Evolutionary conservation across 2,113 vertebrate species (phyloP).

Genomic region (Amia ocellicauda): DNA sequence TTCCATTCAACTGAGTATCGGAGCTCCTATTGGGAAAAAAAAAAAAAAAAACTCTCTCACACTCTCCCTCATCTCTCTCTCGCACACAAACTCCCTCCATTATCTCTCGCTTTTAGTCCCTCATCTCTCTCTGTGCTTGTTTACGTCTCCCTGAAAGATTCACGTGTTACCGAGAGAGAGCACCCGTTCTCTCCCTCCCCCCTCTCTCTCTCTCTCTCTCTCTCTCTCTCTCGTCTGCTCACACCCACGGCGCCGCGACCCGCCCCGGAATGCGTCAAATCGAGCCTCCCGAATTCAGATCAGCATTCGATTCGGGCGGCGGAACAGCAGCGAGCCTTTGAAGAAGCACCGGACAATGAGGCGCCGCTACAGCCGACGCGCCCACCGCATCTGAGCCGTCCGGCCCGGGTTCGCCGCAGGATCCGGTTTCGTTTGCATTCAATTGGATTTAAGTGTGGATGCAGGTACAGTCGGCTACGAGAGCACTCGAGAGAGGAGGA

Average conservation of each 20-base stretch:
- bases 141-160: no score
- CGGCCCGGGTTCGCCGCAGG: slow-evolving; percentile 43
- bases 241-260: slow-evolving; percentile 8
- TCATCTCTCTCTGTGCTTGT: slow-evolving; percentile 22
- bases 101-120: slow-evolving; percentile 22
- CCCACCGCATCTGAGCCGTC: slow-evolving; percentile 19
- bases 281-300: not conserved
- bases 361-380: no score
- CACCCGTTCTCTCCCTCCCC: slow-evolving; percentile 22
- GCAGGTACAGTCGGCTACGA: not conserved
- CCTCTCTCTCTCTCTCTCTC: slow-evolving; percentile 13
- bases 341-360: no score
- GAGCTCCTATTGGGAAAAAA: no score
- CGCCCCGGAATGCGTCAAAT: not conserved
- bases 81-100: slow-evolving; percentile 19
- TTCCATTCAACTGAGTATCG: no score
- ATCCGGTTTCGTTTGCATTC: slow-evolving; percentile 43
- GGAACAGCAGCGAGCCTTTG: no score
- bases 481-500: slow-evolving; percentile 15
- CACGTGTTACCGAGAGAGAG: no score
- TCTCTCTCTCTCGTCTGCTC: slow-evolving; percentile 4
- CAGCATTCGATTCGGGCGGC: no score
- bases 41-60: no score
- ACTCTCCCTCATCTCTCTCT: not conserved
- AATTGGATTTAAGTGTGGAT: not conserved